A percentile compares a stretch with the other conserved stretches of the same genome.
These are phyloP conservation scores for Lipotes vexillifer DNA, from an alignment of 2,113 vertebrate genomes.

Conservation along the genomic window DNA sequence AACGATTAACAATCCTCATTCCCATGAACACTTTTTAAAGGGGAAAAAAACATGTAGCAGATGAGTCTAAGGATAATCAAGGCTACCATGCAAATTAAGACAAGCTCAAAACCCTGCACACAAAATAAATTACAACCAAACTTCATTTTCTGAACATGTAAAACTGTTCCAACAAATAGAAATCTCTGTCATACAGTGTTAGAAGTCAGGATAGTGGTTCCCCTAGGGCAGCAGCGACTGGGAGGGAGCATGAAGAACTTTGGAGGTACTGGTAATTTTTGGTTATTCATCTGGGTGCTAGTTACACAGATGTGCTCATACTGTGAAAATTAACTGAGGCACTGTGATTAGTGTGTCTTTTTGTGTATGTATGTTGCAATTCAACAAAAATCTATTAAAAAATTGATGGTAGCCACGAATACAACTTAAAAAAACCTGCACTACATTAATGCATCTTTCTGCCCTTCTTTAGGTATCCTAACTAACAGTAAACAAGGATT, in stretches of 20 bases:
- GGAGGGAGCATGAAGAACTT: background rate
- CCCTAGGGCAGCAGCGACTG: background rate
- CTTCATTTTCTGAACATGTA: background rate
- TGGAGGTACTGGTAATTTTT: background rate
- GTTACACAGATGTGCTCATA: background rate
- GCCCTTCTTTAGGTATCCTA: background rate
- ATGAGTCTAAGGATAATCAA: slow-evolving; percentile 8
- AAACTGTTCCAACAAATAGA: background rate
- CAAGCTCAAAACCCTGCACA: background rate
- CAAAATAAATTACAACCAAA: background rate
- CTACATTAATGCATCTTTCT: background rate
- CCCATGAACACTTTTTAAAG: background rate
- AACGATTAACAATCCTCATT: background rate
- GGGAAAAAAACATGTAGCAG: background rate
- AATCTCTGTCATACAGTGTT: background rate
- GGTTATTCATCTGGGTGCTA: background rate
- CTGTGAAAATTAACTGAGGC: background rate
- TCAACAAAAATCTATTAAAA: background rate
- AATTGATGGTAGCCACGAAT: background rate
- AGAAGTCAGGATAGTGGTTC: background rate
- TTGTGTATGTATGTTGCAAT: background rate
- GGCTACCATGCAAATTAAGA: background rate
- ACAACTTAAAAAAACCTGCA: background rate
- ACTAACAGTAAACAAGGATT: background rate
- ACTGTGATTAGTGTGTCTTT: background rate